Evolutionary conservation across 2,888 invertebrate genomes (phyloP).

Genomic region (Agrypnus murinus): DNA sequence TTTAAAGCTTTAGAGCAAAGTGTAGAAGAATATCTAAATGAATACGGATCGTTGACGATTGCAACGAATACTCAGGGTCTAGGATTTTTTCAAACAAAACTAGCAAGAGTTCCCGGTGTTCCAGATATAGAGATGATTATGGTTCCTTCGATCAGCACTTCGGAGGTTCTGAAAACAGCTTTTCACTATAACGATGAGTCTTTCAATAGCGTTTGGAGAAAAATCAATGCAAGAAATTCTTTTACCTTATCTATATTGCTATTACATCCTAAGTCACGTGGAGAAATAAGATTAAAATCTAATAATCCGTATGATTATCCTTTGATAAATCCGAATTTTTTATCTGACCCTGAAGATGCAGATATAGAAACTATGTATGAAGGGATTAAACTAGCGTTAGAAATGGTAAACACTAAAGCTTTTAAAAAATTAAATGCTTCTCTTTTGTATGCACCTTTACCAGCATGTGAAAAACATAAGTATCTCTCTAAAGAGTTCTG

Average conservation of each 20-base stretch:
- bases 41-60: constrained; percentile 55
- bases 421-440: constrained; percentile 76
- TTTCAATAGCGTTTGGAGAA: constrained; percentile 67
- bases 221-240: constrained; percentile 49
- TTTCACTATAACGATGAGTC: constrained; percentile 57
- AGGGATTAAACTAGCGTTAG: constrained; percentile 71
- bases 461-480: constrained; percentile 69
- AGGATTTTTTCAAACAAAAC: constrained; percentile 52
- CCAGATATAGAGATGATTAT: constrained; percentile 61
- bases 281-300: constrained; percentile 59
- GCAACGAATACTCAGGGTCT: constrained; percentile 57
- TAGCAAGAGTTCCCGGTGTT: constrained; percentile 53
- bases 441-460: constrained; percentile 72
- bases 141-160: constrained; percentile 72
- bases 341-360: constrained; percentile 71
- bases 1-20: constrained; percentile 30
- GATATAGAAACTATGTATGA: constrained; percentile 79
- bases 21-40: constrained; percentile 53
- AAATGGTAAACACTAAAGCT: constrained; percentile 71
- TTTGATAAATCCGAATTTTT: constrained; percentile 58
- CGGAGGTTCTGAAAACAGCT: constrained; percentile 50
- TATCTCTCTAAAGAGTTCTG: constrained; percentile 71
- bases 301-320: constrained; percentile 61
- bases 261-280: constrained; percentile 60
- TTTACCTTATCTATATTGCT: constrained; percentile 53